Conservation (phyloP, 2,113 vertebrate genomes). For the Cercopithecus mona region DNA sequence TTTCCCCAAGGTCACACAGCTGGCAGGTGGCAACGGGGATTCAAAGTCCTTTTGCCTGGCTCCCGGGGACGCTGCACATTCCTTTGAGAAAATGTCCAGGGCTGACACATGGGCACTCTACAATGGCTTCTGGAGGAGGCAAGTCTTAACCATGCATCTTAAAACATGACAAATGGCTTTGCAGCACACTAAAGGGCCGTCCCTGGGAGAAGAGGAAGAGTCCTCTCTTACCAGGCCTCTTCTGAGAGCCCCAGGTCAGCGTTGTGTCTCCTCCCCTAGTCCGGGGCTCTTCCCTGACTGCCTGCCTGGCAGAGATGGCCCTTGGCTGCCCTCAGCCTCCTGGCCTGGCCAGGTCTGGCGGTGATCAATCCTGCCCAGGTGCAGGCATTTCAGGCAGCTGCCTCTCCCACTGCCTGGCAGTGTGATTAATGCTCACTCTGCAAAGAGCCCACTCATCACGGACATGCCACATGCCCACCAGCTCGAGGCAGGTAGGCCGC, state of each 20-base stretch:
- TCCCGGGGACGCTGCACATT: background rate
- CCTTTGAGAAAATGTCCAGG: background rate
- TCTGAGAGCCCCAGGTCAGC: background rate
- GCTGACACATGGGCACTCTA: background rate
- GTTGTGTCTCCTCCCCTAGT: background rate
- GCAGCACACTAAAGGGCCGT: background rate
- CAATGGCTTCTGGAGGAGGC: background rate
- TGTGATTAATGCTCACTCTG: background rate
- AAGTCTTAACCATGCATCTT: background rate
- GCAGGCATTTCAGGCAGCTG: background rate
- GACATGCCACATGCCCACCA: background rate
- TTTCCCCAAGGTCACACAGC: background rate
- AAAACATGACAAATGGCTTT: background rate
- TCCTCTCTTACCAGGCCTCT: background rate
- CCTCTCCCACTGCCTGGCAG: background rate
- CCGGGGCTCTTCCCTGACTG: background rate
- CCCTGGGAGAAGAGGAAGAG: background rate
- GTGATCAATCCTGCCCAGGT: background rate
- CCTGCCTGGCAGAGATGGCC: background rate
- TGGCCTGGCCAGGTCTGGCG: background rate
- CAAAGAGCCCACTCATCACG: background rate
- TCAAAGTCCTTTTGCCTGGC: background rate
- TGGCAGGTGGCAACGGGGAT: accelerated
- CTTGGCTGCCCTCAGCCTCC: background rate
- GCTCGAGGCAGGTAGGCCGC: background rate